Evolutionary conservation across 1,140 invertebrate genomes (phyloP).

Genomic region (Heterodera schachtii): DNA sequence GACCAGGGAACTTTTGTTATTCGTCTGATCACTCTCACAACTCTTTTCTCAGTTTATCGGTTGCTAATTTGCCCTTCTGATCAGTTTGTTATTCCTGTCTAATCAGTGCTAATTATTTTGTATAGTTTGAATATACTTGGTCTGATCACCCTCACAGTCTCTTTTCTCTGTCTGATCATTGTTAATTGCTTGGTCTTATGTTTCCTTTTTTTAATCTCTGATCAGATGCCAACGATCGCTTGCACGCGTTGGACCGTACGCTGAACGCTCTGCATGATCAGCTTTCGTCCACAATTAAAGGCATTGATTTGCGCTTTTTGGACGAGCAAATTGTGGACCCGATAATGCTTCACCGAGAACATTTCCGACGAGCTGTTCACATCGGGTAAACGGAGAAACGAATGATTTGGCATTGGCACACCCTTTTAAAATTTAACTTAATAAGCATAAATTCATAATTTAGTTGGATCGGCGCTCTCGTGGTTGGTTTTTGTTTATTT

Average conservation of each 20-base stretch:
- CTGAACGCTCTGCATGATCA: conserved; percentile 32
- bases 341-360: conserved; percentile 37
- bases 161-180: background rate
- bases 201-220: too few relatives aligned
- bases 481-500: background rate
- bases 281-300: conserved; percentile 29
- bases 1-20: too few relatives aligned
- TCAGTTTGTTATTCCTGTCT: too few relatives aligned
- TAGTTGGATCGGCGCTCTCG: conserved; percentile 58
- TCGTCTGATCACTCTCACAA: too few relatives aligned
- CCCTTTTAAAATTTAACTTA: background rate
- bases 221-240: conserved; percentile 30
- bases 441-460: background rate
- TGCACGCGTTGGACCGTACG: conserved; percentile 28
- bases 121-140: background rate
- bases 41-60: too few relatives aligned
- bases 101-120: background rate
- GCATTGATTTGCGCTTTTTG: conserved; percentile 32
- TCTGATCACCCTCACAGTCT: background rate
- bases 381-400: conserved; percentile 19
- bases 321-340: conserved; percentile 38
- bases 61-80: too few relatives aligned
- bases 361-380: conserved; percentile 30
- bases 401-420: background rate
- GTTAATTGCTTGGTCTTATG: too few relatives aligned